A percentile compares a stretch with the other conserved stretches of the same genome.
Evolutionary conservation across 2,113 vertebrate species (phyloP).

Genomic region (Mesembrinibis cayennensis): DNA sequence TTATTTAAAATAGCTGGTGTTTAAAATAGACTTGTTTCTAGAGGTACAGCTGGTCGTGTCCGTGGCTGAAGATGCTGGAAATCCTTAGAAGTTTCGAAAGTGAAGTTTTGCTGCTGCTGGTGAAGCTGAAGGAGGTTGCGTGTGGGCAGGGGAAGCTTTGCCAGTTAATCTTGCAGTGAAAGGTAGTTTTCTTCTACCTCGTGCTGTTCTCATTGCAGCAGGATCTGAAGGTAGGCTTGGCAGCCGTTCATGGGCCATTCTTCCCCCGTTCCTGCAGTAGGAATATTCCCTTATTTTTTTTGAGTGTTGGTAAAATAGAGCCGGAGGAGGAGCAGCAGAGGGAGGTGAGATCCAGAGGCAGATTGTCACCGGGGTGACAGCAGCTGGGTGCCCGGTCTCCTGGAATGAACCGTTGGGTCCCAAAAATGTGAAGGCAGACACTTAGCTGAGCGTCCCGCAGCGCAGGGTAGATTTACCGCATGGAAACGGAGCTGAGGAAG

Average conservation of each 20-base stretch:
- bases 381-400: background rate
- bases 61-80: background rate
- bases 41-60: background rate
- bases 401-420: background rate
- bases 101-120: background rate
- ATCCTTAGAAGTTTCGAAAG: background rate
- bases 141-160: background rate
- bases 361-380: background rate
- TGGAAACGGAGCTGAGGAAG: background rate
- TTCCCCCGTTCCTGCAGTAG: background rate
- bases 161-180: background rate
- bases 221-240: background rate
- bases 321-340: background rate
- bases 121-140: background rate
- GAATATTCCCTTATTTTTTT: background rate
- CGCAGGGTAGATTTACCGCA: rapidly evolving
- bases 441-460: background rate
- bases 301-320: background rate
- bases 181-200: background rate
- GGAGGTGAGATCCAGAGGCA: background rate
- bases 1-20: background rate
- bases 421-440: background rate
- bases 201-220: background rate
- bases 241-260: rapidly evolving
- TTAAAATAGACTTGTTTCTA: background rate